phyloP scores from a whole-genome alignment of 2,888 invertebrate genomes.

The Molanna angustata region DNA sequence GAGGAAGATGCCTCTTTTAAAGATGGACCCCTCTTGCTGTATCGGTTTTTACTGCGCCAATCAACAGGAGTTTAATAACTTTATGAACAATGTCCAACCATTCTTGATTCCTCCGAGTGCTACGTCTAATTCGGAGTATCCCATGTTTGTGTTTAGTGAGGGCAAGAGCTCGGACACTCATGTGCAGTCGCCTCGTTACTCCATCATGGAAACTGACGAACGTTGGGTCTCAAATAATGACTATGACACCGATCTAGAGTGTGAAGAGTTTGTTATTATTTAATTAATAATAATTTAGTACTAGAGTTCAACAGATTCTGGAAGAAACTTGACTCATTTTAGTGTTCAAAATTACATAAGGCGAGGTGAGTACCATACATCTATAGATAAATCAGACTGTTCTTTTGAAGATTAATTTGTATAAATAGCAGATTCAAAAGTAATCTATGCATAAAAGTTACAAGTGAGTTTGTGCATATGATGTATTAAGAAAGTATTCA shows the following conservation, averaged over 20 bases:
- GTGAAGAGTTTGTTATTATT: slow-evolving; percentile 71
- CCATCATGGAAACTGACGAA: slow-evolving; percentile 54
- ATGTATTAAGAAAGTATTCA: no score
- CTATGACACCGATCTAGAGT: slow-evolving; percentile 65
- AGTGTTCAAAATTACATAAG: no score
- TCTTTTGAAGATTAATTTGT: no score
- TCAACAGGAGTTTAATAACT: slow-evolving; percentile 72
- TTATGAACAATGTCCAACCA: slow-evolving; percentile 66
- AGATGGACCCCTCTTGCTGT: slow-evolving; percentile 92
- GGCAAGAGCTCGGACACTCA: slow-evolving; percentile 64
- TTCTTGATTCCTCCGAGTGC: slow-evolving; percentile 50
- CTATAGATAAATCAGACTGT: no score
- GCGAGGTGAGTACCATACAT: no score
- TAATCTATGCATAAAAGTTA: no score
- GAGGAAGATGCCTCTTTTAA: slow-evolving; percentile 75
- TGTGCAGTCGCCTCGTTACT: slow-evolving; percentile 55
- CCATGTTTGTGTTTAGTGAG: slow-evolving; percentile 78
- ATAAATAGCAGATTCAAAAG: no score
- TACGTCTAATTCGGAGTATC: slow-evolving; percentile 64
- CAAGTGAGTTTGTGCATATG: no score
- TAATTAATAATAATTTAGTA: no score
- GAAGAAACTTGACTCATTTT: no score
- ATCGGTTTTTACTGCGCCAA: slow-evolving; percentile 84
- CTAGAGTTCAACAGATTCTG: no score
- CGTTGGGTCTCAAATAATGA: slow-evolving; percentile 52